Base-by-base conservation (phyloP, 2,113 vertebrate genomes). In the Salvelinus fontinalis region DNA sequence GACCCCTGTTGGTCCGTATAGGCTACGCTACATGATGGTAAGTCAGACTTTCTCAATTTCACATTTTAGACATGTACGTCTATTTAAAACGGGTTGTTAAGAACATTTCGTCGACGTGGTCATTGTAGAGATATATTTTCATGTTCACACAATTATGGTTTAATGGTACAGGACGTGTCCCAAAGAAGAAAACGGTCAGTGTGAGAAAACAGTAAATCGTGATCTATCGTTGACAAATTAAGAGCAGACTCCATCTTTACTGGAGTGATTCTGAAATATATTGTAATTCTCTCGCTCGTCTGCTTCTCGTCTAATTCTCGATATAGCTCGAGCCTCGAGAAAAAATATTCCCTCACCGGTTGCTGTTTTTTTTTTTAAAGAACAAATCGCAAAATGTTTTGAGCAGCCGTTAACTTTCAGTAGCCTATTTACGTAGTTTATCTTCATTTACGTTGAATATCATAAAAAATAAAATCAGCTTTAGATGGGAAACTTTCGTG, bases 401-500 rank as follows among this genome's bases (percentile, higher is more conserved):
- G 54, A 20, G 59, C 59, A 62, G 22, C n/a, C 8, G 59, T 22
- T 62, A 54, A 54, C 51, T 54, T 54, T 4, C 16, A 54, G 16
- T 54, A 2, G 51, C 12, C 51, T 54, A 18, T 54, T 54, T 54
- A 54, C 51, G 13, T 54, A 54, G 51, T 54, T 54, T 18, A 54
- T 54, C 51, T 18, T 54, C 51, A 54, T 54, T 54, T 54, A 16
- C 51, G 51, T 54, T 14, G 5, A 54, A 54, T 54, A 54, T 54
- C 51, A 5, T 1, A 18, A 54, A 49, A 66, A 49, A n/a, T 65
- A 2, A 11, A 67, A 66, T 51, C 26, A 27, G 74, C 68, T 71
- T 57, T 68, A 34, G 60, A 89, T 86, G 84, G 80, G 73, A 90
- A 94, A 94, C 90, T 94, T 93, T 84, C 81, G 75, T 88, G 92